A percentile compares a stretch with the other conserved stretches of the same genome.
Conservation (phyloP, 2,113 vertebrate genomes). For the Gymnarchus niloticus region DNA sequence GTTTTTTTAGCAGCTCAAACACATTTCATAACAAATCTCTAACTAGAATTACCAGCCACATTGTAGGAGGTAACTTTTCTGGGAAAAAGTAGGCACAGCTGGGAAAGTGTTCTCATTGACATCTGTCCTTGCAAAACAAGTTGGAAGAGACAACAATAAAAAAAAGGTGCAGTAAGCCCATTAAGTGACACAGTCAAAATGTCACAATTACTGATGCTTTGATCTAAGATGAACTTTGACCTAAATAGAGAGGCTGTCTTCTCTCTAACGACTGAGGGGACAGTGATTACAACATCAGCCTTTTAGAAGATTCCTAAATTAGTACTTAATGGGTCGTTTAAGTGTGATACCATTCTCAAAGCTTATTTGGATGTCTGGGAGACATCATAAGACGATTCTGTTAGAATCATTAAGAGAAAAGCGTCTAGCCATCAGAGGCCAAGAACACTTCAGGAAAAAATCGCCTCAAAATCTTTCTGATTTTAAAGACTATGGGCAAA, state of each 20-base stretch:
- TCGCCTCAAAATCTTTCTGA: not conserved
- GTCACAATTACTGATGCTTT: not conserved
- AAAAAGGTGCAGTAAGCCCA: not conserved
- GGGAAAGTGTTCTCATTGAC: not conserved
- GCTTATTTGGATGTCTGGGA: not conserved
- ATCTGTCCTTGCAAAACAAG: not conserved
- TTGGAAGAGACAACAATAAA: not conserved
- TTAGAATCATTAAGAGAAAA: not conserved
- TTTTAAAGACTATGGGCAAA: not conserved
- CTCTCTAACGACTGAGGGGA: not conserved
- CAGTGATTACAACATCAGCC: not conserved
- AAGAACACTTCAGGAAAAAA: not conserved
- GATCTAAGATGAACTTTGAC: not conserved
- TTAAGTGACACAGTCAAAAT: slow-evolving; percentile 2
- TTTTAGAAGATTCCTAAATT: not conserved
- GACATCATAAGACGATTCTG: not conserved
- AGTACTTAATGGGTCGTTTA: not conserved
- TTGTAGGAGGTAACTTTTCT: not conserved
- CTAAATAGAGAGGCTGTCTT: not conserved
- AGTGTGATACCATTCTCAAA: not conserved
- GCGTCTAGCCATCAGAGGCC: not conserved
- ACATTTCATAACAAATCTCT: not conserved
- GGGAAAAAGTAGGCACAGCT: not conserved
- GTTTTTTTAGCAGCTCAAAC: not conserved
- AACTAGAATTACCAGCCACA: not conserved